A percentile compares a stretch with the other conserved stretches of the same genome.
phyloP scores from a whole-genome alignment of 2,797 vertebrate genomes.

The Micropoecilia bifurca region DNA sequence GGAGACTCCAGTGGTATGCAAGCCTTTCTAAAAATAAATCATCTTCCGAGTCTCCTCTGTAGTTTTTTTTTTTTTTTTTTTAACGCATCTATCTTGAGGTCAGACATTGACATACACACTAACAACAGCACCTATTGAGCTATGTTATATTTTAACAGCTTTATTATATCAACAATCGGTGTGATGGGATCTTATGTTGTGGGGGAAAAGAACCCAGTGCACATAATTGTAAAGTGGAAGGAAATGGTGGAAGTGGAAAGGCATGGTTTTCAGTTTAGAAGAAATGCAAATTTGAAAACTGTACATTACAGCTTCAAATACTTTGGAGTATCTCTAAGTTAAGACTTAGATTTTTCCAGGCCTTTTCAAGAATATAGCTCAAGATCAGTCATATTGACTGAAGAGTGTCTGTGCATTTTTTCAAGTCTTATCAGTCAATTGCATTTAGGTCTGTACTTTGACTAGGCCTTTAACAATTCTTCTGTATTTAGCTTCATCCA shows the following conservation, averaged over 20 bases:
- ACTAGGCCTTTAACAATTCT: not conserved
- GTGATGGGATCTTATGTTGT: not conserved
- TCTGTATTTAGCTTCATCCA: not conserved
- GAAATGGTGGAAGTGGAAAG: not conserved
- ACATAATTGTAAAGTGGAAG: not conserved
- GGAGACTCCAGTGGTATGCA: constrained; percentile 97
- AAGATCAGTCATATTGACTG: not conserved
- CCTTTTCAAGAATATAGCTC: not conserved
- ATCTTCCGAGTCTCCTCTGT: not conserved
- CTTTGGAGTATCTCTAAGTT: not conserved
- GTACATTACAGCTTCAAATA: not conserved
- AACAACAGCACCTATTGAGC: not conserved
- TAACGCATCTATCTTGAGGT: not conserved
- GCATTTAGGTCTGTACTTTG: not conserved
- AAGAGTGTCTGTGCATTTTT: not conserved
- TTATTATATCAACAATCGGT: not conserved
- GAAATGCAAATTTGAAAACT: not conserved
- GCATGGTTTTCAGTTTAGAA: not conserved
- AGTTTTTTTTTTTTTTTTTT: not conserved
- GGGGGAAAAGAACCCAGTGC: not conserved
- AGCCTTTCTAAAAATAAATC: constrained; percentile 40
- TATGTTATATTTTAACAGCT: not conserved
- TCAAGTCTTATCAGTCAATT: not conserved
- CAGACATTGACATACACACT: not conserved
- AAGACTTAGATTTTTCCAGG: not conserved